Evolutionary conservation across 2,113 vertebrate genomes (phyloP), one percentile per base, ranked within the genome.

Genomic region (Anarhynchus alexandrinus): DNA sequence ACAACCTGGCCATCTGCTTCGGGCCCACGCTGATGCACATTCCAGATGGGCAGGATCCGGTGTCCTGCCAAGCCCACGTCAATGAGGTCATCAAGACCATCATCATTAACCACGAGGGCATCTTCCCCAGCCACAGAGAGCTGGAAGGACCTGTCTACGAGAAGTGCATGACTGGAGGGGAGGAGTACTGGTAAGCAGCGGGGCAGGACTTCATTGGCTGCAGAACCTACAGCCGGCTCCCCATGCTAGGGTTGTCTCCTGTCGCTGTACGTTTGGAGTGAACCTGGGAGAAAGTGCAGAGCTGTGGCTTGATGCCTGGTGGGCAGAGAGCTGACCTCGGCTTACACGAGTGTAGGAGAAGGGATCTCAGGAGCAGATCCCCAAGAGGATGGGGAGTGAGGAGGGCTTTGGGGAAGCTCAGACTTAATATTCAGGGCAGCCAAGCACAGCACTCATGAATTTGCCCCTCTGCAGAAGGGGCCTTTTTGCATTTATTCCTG

Each of bases 31-130:
- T 99, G 97, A 99, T 99, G 99, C 99, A 99, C 86, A 99, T 99
- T 83, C 99, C 99, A 3, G 99, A 99, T 3, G 99, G 99, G 43
- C 99, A 99, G 97, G 99, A 99, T 97, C 99, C 99, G 1, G 99
- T 99, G 94, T 98, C 99, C 95, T 99, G 99, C 97, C 99, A 99
- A 97, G 99, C 99, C 43, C 99, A 99, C 6, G 99, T 99, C 98
- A 99, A 99, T 16, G 99, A 99, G 97, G 98, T 99, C 98, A 99
- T 99, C 98, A 99, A 99, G 98, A 99, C 98, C 92, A 98, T 99
- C 97, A 99, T 99, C 96, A 97, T 99, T 34, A 98, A 99, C 98
- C 98, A 99, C 17, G 99, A 99, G 97, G 97, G 98, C 97, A 99
- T 99, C 97, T 99, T 99, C 97, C 99, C 99, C 54, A 98, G 97